Evolutionary conservation across 35 echinoderm and acorn worm species (phyloP).

Genomic region (Anneissia japonica): DNA sequence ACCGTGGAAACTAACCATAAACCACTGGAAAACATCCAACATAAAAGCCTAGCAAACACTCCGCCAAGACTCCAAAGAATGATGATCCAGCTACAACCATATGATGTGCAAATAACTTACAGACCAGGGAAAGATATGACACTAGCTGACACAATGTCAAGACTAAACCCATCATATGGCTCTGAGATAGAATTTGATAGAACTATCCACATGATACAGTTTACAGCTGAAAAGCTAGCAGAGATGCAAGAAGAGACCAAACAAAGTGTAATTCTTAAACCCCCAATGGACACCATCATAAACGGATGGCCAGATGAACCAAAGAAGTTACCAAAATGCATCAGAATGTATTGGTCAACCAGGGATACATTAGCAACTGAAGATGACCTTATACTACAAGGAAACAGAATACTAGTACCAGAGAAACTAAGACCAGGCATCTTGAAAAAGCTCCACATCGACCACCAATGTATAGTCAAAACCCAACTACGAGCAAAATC

Average conservation of each 20-base stretch:
- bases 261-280: not conserved
- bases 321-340: not conserved
- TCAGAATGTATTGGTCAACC: not conserved
- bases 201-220: not conserved
- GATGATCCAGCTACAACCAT: not conserved
- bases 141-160: not conserved
- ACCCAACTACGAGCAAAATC: not conserved
- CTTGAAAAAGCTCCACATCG: not conserved
- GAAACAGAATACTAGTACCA: not conserved
- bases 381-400: not conserved
- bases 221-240: not conserved
- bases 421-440: not conserved
- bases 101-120: not conserved
- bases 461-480: not conserved
- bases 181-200: not conserved
- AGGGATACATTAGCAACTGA: not conserved
- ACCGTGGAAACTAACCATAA: slow-evolving; percentile 52
- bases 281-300: not conserved
- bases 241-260: not conserved
- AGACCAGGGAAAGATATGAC: not conserved
- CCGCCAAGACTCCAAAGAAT: slow-evolving; percentile 52
- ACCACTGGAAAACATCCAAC: slow-evolving; percentile 50
- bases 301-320: not conserved
- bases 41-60: slow-evolving; percentile 45
- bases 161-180: not conserved